These are phyloP conservation scores for Netelia inedita DNA, from an alignment of 2,888 invertebrate species.

Conservation along the genomic window DNA sequence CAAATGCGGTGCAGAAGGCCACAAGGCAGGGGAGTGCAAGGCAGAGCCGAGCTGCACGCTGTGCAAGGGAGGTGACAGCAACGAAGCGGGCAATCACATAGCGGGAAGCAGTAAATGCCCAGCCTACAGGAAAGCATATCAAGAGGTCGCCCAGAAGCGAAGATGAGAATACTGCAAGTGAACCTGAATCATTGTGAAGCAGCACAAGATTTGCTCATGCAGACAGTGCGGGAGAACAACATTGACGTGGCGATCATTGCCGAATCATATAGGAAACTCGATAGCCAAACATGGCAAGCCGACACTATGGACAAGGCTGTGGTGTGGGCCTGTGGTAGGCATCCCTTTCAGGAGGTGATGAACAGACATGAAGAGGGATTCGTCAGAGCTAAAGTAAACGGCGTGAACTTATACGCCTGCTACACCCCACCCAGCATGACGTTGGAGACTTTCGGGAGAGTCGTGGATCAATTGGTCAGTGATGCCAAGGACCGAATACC, in stretches of 20 bases:
- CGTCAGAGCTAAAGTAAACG: constrained; percentile 55
- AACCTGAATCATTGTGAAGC: constrained; percentile 70
- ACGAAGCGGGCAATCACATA: no score
- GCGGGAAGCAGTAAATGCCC: constrained; percentile 66
- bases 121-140: constrained; percentile 49
- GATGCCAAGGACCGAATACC: constrained; percentile 59
- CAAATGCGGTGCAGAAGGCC: no score
- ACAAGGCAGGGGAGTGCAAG: no score
- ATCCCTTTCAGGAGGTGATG: constrained; percentile 62
- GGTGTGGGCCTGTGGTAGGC: constrained; percentile 59
- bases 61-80: no score
- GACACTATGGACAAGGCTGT: constrained; percentile 68
- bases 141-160: constrained; percentile 33
- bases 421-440: constrained; percentile 65
- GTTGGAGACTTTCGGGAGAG: constrained; percentile 45
- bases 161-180: constrained; percentile 67
- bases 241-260: constrained; percentile 59
- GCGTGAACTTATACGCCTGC: constrained; percentile 62
- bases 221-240: constrained; percentile 23
- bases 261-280: constrained; percentile 68
- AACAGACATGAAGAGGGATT: constrained; percentile 60
- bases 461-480: constrained; percentile 61
- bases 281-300: constrained; percentile 51
- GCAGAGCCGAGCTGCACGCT: no score
- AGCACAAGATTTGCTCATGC: constrained; percentile 68